phyloP scores from a whole-genome alignment of 2,888 invertebrate genomes.

The Pedicia rivosa region DNA sequence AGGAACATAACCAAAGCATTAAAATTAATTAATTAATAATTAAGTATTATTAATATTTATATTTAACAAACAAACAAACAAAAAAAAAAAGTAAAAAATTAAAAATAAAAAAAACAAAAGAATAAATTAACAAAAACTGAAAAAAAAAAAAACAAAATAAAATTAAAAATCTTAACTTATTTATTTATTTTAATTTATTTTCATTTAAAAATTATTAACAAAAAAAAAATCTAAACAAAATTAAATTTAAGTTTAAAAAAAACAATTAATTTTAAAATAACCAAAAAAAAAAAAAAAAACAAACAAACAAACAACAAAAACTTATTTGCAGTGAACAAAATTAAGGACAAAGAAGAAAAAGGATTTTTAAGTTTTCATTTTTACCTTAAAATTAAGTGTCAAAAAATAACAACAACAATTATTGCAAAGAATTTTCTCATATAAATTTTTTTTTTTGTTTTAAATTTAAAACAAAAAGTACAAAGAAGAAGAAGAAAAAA shows the following conservation, averaged over 20 bases:
- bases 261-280: neutral
- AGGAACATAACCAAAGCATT: conserved; percentile 20
- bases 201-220: neutral
- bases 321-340: no score
- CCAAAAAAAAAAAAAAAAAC: no score
- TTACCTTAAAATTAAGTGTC: no score
- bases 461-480: no score
- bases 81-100: neutral
- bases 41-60: no score
- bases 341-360: no score
- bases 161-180: neutral
- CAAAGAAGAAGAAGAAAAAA: no score
- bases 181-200: neutral
- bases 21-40: conserved; percentile 15
- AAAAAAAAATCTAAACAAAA: neutral
- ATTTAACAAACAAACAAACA: neutral
- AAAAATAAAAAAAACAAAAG: neutral
- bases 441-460: no score
- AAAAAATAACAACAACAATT: no score
- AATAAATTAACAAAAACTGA: neutral
- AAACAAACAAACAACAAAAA: no score
- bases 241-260: neutral
- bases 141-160: neutral
- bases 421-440: no score
- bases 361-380: no score